These are phyloP conservation scores for Notodonta dromedarius DNA, from an alignment of 2,888 invertebrate genomes.

Conservation along the genomic window DNA sequence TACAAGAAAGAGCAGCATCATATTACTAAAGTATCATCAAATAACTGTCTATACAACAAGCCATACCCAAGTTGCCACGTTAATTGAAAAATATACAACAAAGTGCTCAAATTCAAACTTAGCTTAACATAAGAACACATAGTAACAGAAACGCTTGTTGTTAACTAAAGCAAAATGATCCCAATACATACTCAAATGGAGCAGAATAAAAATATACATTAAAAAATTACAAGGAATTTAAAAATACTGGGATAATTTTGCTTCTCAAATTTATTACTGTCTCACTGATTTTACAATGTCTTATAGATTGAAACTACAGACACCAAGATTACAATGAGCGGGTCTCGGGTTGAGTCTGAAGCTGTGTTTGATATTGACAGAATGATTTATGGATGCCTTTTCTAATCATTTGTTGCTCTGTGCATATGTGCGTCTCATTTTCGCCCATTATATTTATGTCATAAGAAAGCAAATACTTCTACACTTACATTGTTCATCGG, in stretches of 20 bases:
- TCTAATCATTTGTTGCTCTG: constrained; percentile 67
- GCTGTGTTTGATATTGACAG: constrained; percentile 46
- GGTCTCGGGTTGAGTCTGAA: constrained; percentile 62
- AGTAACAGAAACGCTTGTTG: constrained; percentile 24
- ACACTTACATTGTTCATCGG: constrained; percentile 47
- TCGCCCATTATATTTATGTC: too few species aligned
- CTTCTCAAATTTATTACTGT: constrained; percentile 46
- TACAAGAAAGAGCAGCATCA: constrained; percentile 55
- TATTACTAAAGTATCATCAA: constrained; percentile 76
- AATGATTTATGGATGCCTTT: constrained; percentile 67
- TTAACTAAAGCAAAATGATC: constrained; percentile 48
- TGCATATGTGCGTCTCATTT: too few species aligned
- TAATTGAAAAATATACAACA: constrained; percentile 42
- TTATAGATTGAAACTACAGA: constrained; percentile 54
- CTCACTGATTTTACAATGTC: constrained; percentile 69
- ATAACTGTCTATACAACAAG: constrained; percentile 55
- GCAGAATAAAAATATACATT: background rate
- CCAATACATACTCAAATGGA: constrained; percentile 28
- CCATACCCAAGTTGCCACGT: constrained; percentile 65
- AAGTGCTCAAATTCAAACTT: constrained; percentile 24
- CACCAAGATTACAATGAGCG: constrained; percentile 72
- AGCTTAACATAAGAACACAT: constrained; percentile 40
- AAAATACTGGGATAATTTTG: constrained; percentile 50
- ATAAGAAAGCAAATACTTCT: background rate
- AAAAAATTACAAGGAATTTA: background rate